Conservation (phyloP, 2,797 vertebrate species). For the Nannoperca obscura region DNA sequence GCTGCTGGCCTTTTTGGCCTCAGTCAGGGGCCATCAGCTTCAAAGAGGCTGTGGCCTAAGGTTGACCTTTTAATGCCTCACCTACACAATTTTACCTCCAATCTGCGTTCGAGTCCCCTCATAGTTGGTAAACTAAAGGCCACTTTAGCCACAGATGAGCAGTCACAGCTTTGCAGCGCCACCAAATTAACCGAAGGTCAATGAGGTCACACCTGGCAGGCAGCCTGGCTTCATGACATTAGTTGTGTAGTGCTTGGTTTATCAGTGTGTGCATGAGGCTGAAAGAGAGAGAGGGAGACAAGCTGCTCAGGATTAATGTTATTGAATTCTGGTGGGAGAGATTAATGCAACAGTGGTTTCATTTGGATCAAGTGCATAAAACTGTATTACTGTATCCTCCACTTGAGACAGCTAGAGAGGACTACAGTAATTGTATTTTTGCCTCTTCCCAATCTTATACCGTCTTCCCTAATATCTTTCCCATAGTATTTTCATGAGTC, state of each 20-base stretch:
- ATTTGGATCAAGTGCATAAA: conserved; percentile 59
- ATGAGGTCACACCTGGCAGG: conserved; percentile 58
- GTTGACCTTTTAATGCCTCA: conserved; percentile 56
- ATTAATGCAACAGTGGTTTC: conserved; percentile 63
- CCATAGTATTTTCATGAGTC: conserved; percentile 44
- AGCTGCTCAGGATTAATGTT: conserved; percentile 39
- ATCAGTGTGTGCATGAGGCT: conserved; percentile 30
- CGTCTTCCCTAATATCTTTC: conserved; percentile 28
- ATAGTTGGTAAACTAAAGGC: conserved; percentile 37
- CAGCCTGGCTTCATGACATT: conserved; percentile 34
- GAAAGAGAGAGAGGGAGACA: conserved; percentile 39
- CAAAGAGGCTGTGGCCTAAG: conserved; percentile 48
- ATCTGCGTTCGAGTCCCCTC: conserved; percentile 23
- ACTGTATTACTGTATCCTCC: conserved; percentile 37
- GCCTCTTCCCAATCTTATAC: conserved; percentile 5
- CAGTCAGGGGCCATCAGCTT: conserved; percentile 59
- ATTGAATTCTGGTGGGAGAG: conserved; percentile 54
- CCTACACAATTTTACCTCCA: conserved; percentile 33
- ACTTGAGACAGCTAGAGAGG: conserved; percentile 18
- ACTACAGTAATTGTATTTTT: conserved; percentile 30
- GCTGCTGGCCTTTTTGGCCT: conserved; percentile 42
- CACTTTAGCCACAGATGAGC: conserved; percentile 53
- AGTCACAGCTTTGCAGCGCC: conserved; percentile 40
- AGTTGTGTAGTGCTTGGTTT: conserved; percentile 18
- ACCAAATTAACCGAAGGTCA: conserved; percentile 64